Evolutionary conservation across 2,797 vertebrate genomes (phyloP).

Genomic region (Monodelphis domestica): DNA sequence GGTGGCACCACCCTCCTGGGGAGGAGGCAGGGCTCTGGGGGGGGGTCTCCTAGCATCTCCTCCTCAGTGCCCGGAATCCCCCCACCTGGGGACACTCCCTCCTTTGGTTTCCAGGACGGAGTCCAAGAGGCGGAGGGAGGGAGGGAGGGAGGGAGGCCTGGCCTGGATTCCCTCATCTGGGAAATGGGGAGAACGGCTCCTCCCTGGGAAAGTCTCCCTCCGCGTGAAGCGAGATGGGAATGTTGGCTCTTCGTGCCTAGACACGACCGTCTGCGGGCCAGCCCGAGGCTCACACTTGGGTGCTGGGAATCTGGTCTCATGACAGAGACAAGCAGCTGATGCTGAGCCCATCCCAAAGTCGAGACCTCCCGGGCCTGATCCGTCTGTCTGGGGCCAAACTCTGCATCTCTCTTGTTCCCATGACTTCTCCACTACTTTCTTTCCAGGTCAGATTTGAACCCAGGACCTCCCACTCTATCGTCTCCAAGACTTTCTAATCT

Average conservation of each 20-base stretch:
- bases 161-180: no score
- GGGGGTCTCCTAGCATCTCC: no score
- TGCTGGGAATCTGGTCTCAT: not conserved
- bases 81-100: not conserved
- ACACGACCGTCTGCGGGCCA: not conserved
- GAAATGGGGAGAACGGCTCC: not conserved
- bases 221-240: not conserved
- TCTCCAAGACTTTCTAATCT: no score
- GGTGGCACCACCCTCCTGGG: no score
- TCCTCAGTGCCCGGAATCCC: no score
- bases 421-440: no score
- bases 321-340: not conserved
- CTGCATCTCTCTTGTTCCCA: no score
- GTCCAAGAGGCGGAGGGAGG: no score
- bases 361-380: not conserved
- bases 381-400: no score
- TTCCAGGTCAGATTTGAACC: no score
- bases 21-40: not conserved
- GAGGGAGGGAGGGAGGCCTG: no score
- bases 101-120: not conserved
- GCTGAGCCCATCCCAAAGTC: not conserved
- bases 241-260: not conserved
- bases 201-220: not conserved
- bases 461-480: no score
- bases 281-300: not conserved